Evolutionary conservation across 2,888 invertebrate genomes (phyloP).

Genomic region (Himalopsyche kuldschensis): DNA sequence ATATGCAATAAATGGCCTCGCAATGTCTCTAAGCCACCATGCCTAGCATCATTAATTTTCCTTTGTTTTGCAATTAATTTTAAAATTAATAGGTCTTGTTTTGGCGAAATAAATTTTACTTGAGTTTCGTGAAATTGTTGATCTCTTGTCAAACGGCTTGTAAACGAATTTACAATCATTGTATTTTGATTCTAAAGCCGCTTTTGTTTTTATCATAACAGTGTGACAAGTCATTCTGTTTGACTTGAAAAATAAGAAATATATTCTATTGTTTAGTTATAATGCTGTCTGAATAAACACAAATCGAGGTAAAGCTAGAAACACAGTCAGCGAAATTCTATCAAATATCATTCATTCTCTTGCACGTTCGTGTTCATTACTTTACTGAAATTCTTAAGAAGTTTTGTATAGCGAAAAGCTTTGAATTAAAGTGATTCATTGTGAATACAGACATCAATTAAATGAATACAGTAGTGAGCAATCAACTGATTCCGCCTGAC

Average conservation of each 20-base stretch:
- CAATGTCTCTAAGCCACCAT: not conserved
- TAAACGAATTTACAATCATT: not conserved
- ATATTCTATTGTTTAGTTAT: not conserved
- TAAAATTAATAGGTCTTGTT: not conserved
- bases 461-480: not conserved
- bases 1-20: not conserved
- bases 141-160: not conserved
- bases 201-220: not conserved
- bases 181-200: not conserved
- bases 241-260: not conserved
- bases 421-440: not conserved
- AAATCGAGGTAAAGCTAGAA: not conserved
- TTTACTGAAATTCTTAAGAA: not conserved
- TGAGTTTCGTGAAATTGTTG: not conserved
- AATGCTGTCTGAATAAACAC: not conserved
- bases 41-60: not conserved
- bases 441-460: not conserved
- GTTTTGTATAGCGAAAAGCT: not conserved
- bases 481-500: not conserved
- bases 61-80: not conserved
- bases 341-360: not conserved
- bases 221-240: not conserved
- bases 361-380: not conserved
- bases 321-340: not conserved
- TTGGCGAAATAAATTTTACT: not conserved